Conservation (phyloP, 2,113 vertebrate species). For the Neoarius graeffei region DNA sequence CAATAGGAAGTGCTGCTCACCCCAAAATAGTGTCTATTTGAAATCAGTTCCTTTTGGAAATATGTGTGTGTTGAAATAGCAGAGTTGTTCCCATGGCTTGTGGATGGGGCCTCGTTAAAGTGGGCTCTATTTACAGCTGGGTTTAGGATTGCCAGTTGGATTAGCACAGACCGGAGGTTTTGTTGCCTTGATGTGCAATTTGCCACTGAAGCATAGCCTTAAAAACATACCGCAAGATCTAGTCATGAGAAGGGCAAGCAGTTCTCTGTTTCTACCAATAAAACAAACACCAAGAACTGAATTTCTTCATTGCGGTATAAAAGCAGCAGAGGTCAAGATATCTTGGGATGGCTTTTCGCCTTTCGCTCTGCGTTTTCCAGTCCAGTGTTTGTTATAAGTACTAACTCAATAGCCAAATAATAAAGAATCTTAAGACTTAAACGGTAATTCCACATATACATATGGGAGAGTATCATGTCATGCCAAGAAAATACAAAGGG, state of each 20-base stretch:
- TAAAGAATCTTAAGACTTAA: neutral
- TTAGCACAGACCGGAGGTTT: slow-evolving; percentile 63
- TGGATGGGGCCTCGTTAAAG: slow-evolving; percentile 53
- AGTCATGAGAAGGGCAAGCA: slow-evolving; percentile 59
- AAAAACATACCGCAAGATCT: slow-evolving; percentile 58
- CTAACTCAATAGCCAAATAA: neutral
- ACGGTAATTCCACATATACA: slow-evolving; percentile 13
- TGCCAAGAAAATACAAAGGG: neutral
- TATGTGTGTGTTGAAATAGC: slow-evolving; percentile 56
- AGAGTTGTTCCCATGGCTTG: slow-evolving; percentile 42
- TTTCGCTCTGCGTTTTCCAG: slow-evolving; percentile 16
- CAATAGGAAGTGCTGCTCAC: slow-evolving; percentile 16
- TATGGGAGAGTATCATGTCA: neutral
- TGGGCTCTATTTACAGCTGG: slow-evolving; percentile 67
- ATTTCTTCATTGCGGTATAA: slow-evolving; percentile 32
- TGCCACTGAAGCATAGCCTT: slow-evolving; percentile 58
- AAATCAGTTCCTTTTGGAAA: slow-evolving; percentile 26
- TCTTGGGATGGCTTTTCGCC: slow-evolving; percentile 17
- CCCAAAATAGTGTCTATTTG: slow-evolving; percentile 8
- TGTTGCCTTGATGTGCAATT: slow-evolving; percentile 57
- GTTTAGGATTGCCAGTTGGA: slow-evolving; percentile 63
- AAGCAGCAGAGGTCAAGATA: slow-evolving; percentile 23
- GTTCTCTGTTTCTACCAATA: slow-evolving; percentile 53
- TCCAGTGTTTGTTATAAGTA: slow-evolving; percentile 17
- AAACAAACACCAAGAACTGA: slow-evolving; percentile 51